A percentile compares a stretch with the other conserved stretches of the same genome.
phyloP scores from a whole-genome alignment of 1,140 invertebrate species.

The Diplogasteroides magnus region DNA sequence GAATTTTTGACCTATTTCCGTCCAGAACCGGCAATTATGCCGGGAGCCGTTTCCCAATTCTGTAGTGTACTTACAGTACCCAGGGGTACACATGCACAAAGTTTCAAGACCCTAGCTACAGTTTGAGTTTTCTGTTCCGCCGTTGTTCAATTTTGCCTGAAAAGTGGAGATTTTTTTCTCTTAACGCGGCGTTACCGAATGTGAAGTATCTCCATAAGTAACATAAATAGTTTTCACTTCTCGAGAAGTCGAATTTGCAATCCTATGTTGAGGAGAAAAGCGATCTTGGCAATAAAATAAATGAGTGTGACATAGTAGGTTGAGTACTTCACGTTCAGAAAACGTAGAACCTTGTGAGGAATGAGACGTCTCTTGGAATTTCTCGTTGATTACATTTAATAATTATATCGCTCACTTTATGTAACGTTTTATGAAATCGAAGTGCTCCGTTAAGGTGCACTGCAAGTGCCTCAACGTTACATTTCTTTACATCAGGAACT shows the following conservation, averaged over 20 bases:
- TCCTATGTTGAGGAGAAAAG: slow-evolving; percentile 45
- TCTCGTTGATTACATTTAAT: neutral
- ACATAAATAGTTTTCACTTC: slow-evolving; percentile 11
- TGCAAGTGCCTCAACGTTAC: slow-evolving; percentile 43
- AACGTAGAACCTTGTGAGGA: slow-evolving; percentile 47
- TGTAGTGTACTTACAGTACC: no score
- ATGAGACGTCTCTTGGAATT: slow-evolving; percentile 42
- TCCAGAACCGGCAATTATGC: no score
- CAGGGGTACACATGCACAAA: no score
- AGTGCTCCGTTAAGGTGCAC: slow-evolving; percentile 46
- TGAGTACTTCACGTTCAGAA: slow-evolving; percentile 51
- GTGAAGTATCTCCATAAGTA: neutral
- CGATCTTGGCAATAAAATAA: slow-evolving; percentile 46
- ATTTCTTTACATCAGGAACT: slow-evolving; percentile 40
- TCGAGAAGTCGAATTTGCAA: slow-evolving; percentile 40
- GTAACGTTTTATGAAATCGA: slow-evolving; percentile 43
- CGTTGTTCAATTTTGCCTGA: no score
- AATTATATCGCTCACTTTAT: slow-evolving; percentile 31
- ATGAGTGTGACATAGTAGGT: slow-evolving; percentile 47
- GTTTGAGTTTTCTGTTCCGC: no score
- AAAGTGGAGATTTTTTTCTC: no score
- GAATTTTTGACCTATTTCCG: no score
- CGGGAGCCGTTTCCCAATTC: slow-evolving; percentile 1
- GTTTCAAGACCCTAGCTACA: no score
- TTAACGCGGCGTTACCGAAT: neutral